Evolutionary conservation across 2,113 vertebrate genomes (phyloP).

Genomic region (Ameiurus melas): DNA sequence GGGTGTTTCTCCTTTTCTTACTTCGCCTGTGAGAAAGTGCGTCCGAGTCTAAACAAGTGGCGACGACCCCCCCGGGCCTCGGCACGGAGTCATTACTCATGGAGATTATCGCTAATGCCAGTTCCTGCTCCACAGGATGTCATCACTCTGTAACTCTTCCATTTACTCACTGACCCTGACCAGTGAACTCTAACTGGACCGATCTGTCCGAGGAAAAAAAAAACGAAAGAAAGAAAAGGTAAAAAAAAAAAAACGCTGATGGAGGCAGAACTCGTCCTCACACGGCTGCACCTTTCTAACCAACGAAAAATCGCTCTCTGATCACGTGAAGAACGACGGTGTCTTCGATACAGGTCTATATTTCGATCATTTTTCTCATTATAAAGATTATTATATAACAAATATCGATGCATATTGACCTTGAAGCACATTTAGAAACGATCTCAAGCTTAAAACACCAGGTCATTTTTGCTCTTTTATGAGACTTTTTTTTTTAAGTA

Average conservation of each 20-base stretch:
- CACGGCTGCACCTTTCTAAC: background rate
- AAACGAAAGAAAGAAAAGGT: background rate
- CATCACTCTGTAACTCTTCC: constrained; percentile 50
- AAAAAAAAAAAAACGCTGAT: background rate
- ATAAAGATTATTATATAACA: no score
- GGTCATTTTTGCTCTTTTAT: no score
- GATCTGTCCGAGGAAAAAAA: background rate
- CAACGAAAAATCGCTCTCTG: no score
- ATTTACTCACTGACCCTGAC: constrained; percentile 48
- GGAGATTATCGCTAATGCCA: constrained; percentile 56
- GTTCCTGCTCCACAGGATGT: constrained; percentile 59
- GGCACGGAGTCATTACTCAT: constrained; percentile 50
- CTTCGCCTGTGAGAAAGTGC: background rate
- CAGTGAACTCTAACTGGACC: constrained; percentile 46
- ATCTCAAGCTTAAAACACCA: no score
- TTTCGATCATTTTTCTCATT: no score
- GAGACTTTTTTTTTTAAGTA: no score
- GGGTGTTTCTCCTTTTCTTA: background rate
- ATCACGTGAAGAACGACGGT: background rate
- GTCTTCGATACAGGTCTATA: background rate
- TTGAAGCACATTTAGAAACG: no score
- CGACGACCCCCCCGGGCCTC: constrained; percentile 33
- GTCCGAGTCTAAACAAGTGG: background rate
- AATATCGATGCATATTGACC: no score
- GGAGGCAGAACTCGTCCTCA: background rate